phyloP scores from a whole-genome alignment of 2,888 invertebrate genomes.

The Scelioninae gen. 1 region DNA sequence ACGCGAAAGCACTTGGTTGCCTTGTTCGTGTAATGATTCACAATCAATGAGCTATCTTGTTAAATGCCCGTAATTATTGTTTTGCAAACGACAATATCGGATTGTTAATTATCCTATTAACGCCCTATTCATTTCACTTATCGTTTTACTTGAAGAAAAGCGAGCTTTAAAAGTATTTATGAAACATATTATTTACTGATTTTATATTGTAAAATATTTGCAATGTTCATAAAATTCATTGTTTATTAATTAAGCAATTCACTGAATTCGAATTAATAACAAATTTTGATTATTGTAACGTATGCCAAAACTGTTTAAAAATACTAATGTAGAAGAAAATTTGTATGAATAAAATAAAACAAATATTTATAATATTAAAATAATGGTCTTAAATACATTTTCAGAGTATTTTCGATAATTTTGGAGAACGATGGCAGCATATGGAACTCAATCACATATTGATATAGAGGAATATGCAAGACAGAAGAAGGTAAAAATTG shows the following conservation, averaged over 20 bases:
- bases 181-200: too few relatives aligned
- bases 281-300: too few relatives aligned
- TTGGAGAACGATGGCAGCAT: slow-evolving; percentile 16
- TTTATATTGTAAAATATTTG: too few relatives aligned
- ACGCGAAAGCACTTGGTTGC: slow-evolving; percentile 68
- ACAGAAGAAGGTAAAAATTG: slow-evolving; percentile 41
- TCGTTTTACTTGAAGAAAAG: background rate
- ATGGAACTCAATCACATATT: slow-evolving; percentile 8
- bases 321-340: too few relatives aligned
- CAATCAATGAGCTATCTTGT: slow-evolving; percentile 43
- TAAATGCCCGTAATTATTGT: slow-evolving; percentile 59
- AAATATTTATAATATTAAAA: too few relatives aligned
- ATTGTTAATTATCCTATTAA: slow-evolving; percentile 48
- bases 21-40: slow-evolving; percentile 71
- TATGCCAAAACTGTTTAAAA: too few relatives aligned
- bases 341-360: too few relatives aligned
- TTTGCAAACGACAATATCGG: slow-evolving; percentile 40
- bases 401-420: background rate
- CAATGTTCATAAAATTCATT: too few relatives aligned
- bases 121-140: background rate
- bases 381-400: too few relatives aligned
- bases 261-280: too few relatives aligned
- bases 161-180: too few relatives aligned
- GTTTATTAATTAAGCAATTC: too few relatives aligned
- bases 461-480: slow-evolving; percentile 28